Conservation (phyloP, 2,888 invertebrate genomes). For the Pandemis cinnamomeana region DNA sequence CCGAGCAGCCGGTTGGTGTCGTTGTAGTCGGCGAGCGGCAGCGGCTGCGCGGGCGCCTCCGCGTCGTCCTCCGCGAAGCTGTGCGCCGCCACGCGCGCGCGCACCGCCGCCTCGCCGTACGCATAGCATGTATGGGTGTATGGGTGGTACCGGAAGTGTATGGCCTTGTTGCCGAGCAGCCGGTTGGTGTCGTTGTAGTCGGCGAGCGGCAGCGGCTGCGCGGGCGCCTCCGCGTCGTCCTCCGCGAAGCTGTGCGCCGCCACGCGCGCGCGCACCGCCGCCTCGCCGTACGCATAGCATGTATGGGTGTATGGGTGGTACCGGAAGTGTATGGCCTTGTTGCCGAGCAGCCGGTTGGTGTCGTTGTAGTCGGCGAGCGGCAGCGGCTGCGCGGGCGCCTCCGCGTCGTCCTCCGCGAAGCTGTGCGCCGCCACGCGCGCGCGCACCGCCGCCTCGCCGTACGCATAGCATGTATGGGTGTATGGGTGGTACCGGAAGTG, state of each 20-base stretch:
- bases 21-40: slow-evolving; percentile 90
- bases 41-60: slow-evolving; percentile 88
- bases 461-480: too few relatives aligned
- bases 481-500: slow-evolving; percentile 93
- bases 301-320: too few relatives aligned
- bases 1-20: slow-evolving; percentile 96
- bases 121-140: too few relatives aligned
- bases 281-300: slow-evolving; percentile 96
- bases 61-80: slow-evolving; percentile 89
- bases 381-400: slow-evolving; percentile 89
- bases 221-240: slow-evolving; percentile 86
- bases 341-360: slow-evolving; percentile 95
- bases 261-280: slow-evolving; percentile 91
- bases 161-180: slow-evolving; percentile 94
- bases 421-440: slow-evolving; percentile 91
- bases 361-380: slow-evolving; percentile 92
- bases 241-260: slow-evolving; percentile 92
- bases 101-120: slow-evolving; percentile 94
- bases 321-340: slow-evolving; percentile 96
- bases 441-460: slow-evolving; percentile 93
- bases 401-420: slow-evolving; percentile 88
- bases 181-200: slow-evolving; percentile 95
- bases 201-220: slow-evolving; percentile 90
- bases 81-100: slow-evolving; percentile 91
- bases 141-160: slow-evolving; percentile 93